Conservation (phyloP, 1,140 invertebrate species). For the Anoplophora glabripennis region DNA sequence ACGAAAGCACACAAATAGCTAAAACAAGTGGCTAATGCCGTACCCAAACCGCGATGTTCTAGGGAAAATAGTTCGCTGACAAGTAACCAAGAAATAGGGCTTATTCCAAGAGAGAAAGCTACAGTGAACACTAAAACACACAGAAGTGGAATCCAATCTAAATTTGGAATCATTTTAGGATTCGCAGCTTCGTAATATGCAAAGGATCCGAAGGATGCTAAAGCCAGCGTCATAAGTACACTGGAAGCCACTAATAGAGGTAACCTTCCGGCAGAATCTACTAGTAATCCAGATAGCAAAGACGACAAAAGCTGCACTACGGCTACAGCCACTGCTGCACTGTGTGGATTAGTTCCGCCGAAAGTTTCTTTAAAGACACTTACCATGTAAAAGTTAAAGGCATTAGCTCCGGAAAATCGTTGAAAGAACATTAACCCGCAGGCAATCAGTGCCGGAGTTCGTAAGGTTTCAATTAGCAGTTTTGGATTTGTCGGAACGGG, state of each 20-base stretch:
- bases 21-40: constrained; percentile 78
- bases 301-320: constrained; percentile 76
- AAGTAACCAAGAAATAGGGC: constrained; percentile 83
- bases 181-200: constrained; percentile 67
- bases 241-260: constrained; percentile 76
- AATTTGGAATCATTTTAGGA: constrained; percentile 50
- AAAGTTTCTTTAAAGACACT: constrained; percentile 76
- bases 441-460: constrained; percentile 69
- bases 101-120: constrained; percentile 83
- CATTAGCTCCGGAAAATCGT: constrained; percentile 75
- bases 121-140: constrained; percentile 79
- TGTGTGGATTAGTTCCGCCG: constrained; percentile 75
- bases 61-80: constrained; percentile 86
- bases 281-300: constrained; percentile 73
- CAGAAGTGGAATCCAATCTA: constrained; percentile 75
- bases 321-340: constrained; percentile 74
- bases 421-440: constrained; percentile 84
- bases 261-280: constrained; percentile 74
- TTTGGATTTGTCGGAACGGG: constrained; percentile 33
- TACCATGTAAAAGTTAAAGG: constrained; percentile 81
- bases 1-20: constrained; percentile 86
- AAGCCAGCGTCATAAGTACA: constrained; percentile 76
- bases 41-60: constrained; percentile 78
- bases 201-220: constrained; percentile 76
- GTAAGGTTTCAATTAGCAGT: constrained; percentile 34